Base-by-base conservation (phyloP, 2,888 invertebrate species). In the Dryobota labecula region DNA sequence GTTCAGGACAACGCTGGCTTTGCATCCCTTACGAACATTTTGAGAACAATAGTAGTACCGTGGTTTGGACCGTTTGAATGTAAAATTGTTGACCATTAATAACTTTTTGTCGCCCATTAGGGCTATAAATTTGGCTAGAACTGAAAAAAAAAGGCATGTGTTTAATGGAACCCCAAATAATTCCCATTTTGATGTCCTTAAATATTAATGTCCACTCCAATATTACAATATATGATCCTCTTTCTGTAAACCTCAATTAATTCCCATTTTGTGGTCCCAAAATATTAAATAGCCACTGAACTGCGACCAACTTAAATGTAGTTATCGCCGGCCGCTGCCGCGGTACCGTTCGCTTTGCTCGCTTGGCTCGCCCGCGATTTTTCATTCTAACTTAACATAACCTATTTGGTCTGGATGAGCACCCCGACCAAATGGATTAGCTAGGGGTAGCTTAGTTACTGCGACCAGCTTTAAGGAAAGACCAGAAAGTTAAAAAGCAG, bases 31-130 rank as follows among this genome's bases (percentile, higher is more conserved):
- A 0, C n/a, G n/a, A n/a, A 69, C 58, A 69, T 86, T 90, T 73
- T 91, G 89, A 0, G 92, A 92, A 57, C 92, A 92, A 73, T 92
- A 93, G 86, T 86, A 92, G 41, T 90, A 88, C 0, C 87, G 76
- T 2, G 78, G 82, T 0, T 83, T 78, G 0, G 84, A 87, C 36
- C 87, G 82, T 0, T 91, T 86, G 66, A 89, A 93, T 0, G 92
- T 91, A 62, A 86, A 92, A 2, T 86, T 85, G n/a, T 87, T 80
- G 0, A 83, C 83, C 92, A 91, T 91, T 4, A 92, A 78, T 20
- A 92, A 66, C 13, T 60, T 3, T 43, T 20, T 60, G 60, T 27
- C 43, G 43, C 43, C 60, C 43, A 13, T 2, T 53, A 24, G 5
- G 27, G 24, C 20, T 38, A 51, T 51, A 51, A 51, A 63, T 20